Evolutionary conservation across 2,797 vertebrate genomes (phyloP), one percentile per base, ranked within the genome.

Genomic region (Paedocypris micromegethes): DNA sequence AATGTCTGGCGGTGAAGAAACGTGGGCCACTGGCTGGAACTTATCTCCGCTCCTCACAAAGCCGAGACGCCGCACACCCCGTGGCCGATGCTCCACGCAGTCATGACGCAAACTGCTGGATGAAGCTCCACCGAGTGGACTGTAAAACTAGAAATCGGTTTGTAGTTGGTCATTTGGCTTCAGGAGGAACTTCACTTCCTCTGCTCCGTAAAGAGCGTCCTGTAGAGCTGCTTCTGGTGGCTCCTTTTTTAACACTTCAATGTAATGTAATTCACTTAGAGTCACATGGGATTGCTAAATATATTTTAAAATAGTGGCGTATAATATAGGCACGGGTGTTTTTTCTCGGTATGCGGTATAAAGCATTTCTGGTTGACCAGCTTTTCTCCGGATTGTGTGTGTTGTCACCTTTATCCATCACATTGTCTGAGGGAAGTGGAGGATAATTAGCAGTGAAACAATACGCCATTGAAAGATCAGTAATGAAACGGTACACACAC

Each of bases 11-110:
- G 9, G 9, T 42, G 63, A 38, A 51, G 39, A 58, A 75, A 73
- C 68, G 72, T 45, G 47, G 8, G 54, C 72, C 58, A 62, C 68
- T 63, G 68, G 72, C 66, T 53, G 66, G 47, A 70, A 78, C 72
- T 76, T 78, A 78, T 78, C 77, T 78, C 46, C 48, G 57, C 49
- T 58, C 70, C 66, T 74, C 74, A 76, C 74, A 78, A 78, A 78
- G 77, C 61, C 59, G 44, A 66, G 57, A 49, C 54, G 45, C 58
- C 39, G 61, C 63, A 53, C 64, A 53, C 61, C 71, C 65, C 58
- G 54, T 72, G 61, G 74, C 65, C 65, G 70, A 74, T 75, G 76
- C 73, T 64, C 54, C 63, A 53, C 75, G 46, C 63, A 64, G 46
- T 48, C 47, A 39, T 40, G 56, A 68, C 64, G 73, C 53, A 59